Conservation (phyloP, 2,113 vertebrate genomes). For the Merops nubicus region DNA sequence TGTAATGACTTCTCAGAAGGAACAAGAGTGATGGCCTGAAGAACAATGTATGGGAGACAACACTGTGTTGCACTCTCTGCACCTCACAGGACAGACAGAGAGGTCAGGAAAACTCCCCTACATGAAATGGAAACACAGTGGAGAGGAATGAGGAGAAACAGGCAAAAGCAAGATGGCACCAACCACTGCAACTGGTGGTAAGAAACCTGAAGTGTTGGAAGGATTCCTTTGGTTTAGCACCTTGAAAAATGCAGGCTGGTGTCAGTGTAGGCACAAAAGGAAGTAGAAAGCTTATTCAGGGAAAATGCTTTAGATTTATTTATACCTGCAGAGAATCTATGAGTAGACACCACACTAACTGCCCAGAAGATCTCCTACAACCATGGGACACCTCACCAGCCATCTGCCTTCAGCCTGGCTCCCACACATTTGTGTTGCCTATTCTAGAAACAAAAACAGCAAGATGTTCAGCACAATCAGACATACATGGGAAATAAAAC, state of each 20-base stretch:
- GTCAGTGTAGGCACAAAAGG: not conserved
- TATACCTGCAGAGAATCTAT: accelerated
- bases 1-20: not conserved
- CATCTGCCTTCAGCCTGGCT: not conserved
- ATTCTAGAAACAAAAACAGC: not conserved
- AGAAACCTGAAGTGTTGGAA: not conserved
- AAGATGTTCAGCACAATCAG: accelerated
- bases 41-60: not conserved
- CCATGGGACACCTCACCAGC: not conserved
- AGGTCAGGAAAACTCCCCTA: not conserved
- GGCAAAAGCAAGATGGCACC: not conserved
- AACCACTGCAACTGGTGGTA: accelerated
- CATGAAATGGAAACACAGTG: accelerated
- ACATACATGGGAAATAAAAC: accelerated
- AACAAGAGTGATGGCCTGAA: not conserved
- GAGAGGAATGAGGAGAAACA: not conserved
- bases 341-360: not conserved
- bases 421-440: not conserved
- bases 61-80: not conserved
- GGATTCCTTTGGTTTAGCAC: not conserved
- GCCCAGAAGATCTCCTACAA: not conserved
- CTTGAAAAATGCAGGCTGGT: not conserved
- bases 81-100: not conserved
- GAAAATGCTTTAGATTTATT: not conserved
- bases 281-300: not conserved